phyloP scores from a whole-genome alignment of 2,888 invertebrate genomes.

The Dermolepida albohirtum region DNA sequence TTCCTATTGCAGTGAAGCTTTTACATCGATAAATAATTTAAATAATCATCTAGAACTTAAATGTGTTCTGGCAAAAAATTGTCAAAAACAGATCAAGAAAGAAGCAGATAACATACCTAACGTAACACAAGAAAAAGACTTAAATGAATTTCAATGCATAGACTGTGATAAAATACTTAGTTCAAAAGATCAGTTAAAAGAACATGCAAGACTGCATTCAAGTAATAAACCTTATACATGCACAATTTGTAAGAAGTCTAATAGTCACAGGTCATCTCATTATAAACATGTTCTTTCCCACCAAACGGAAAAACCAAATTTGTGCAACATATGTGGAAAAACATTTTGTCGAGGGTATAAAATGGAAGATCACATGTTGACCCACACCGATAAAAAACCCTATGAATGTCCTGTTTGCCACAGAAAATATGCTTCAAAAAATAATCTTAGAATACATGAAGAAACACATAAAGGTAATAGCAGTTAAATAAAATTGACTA shows the following conservation, averaged over 20 bases:
- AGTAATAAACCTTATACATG: conserved; percentile 47
- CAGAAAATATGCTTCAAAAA: conserved; percentile 51
- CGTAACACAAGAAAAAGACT: conserved; percentile 41
- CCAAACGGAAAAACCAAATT: conserved; percentile 49
- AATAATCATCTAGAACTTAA: conserved; percentile 38
- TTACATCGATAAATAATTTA: conserved; percentile 19
- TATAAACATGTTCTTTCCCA: conserved; percentile 51
- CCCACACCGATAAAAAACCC: conserved; percentile 51
- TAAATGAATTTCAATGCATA: conserved; percentile 44
- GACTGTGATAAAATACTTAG: conserved; percentile 49
- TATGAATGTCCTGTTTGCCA: conserved; percentile 52
- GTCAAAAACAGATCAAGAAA: conserved; percentile 32
- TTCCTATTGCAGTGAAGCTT: conserved; percentile 29
- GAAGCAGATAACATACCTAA: conserved; percentile 36
- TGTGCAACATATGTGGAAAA: conserved; percentile 55
- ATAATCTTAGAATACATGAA: conserved; percentile 53
- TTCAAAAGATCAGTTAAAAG: conserved; percentile 45
- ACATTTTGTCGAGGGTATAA: conserved; percentile 51
- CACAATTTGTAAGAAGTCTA: conserved; percentile 50
- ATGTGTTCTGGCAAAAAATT: conserved; percentile 18
- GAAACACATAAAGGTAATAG: conserved; percentile 51
- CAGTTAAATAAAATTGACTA: no score
- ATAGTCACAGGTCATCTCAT: conserved; percentile 47
- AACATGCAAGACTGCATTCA: conserved; percentile 47
- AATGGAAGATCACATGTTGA: conserved; percentile 53